phyloP scores from a whole-genome alignment of 1,140 invertebrate species.

The Dreissena polymorpha region DNA sequence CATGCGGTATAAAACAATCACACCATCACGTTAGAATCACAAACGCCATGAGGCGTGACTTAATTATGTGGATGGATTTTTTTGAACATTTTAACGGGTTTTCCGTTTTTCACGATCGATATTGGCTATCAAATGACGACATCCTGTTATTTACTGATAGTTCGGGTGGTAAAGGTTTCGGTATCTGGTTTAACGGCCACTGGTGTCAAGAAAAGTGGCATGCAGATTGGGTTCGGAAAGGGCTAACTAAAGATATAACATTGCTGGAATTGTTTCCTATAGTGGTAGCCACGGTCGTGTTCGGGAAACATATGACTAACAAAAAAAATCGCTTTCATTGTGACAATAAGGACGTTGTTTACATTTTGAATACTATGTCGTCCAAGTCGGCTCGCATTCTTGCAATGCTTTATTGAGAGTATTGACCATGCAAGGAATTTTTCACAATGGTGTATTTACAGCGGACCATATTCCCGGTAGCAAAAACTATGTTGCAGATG shows the following conservation, averaged over 20 bases:
- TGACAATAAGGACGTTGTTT: constrained; percentile 25
- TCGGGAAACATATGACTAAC: constrained; percentile 2
- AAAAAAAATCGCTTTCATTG: constrained; percentile 37
- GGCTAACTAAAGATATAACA: constrained; percentile 36
- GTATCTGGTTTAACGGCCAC: constrained; percentile 26
- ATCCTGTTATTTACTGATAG: constrained; percentile 38
- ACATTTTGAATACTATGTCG: constrained; percentile 22
- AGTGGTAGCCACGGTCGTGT: constrained; percentile 17
- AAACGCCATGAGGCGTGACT: constrained; percentile 5
- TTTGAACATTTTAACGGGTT: constrained; percentile 39
- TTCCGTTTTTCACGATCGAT: constrained; percentile 28
- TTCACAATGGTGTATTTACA: constrained; percentile 18
- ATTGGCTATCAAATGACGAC: constrained; percentile 20
- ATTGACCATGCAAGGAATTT: constrained; percentile 5
- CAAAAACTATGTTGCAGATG: constrained; percentile 31
- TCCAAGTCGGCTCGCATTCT: constrained; percentile 23
- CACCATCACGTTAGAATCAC: constrained; percentile 43
- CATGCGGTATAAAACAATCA: constrained; percentile 5
- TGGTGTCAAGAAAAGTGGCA: constrained; percentile 31
- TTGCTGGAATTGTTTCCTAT: constrained; percentile 49
- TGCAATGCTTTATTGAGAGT: constrained; percentile 2
- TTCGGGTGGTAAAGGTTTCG: constrained; percentile 21
- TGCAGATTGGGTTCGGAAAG: not conserved
- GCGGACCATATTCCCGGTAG: constrained; percentile 19
- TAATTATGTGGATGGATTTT: constrained; percentile 35